These are phyloP conservation scores for Plebejus melissa DNA, from an alignment of 2,888 invertebrate genomes.

Conservation along the genomic window DNA sequence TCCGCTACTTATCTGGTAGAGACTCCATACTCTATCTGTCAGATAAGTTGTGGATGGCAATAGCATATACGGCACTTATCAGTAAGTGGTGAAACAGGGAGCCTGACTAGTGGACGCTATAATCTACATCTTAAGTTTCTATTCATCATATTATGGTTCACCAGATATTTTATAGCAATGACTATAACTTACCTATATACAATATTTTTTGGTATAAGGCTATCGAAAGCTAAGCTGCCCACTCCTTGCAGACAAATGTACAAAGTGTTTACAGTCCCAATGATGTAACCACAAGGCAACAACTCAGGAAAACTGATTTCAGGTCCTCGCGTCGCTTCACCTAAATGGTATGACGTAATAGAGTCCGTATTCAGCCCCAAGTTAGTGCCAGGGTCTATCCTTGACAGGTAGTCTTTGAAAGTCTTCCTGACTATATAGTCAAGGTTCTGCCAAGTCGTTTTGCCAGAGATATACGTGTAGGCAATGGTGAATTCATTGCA, in stretches of 20 bases:
- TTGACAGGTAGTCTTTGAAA: slow-evolving; percentile 95
- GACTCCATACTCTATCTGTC: too few relatives aligned
- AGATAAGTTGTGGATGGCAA: too few relatives aligned
- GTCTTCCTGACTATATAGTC: slow-evolving; percentile 94
- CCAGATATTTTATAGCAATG: too few relatives aligned
- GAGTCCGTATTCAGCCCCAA: slow-evolving; percentile 91
- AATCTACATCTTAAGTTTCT: too few relatives aligned
- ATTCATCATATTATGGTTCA: too few relatives aligned
- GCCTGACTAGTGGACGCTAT: too few relatives aligned
- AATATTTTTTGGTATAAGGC: slow-evolving; percentile 96
- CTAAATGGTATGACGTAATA: slow-evolving; percentile 95
- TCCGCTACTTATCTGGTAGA: too few relatives aligned
- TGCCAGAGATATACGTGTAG: slow-evolving; percentile 92
- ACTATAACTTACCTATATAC: slow-evolving; percentile 84
- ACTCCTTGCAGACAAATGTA: slow-evolving; percentile 94
- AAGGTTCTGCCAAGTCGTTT: slow-evolving; percentile 96
- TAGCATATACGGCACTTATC: too few relatives aligned
- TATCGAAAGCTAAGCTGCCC: slow-evolving; percentile 94
- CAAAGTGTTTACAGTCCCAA: slow-evolving; percentile 91
- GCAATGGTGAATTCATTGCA: slow-evolving; percentile 91
- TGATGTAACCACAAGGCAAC: slow-evolving; percentile 94
- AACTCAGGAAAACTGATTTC: slow-evolving; percentile 92
- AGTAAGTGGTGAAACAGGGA: too few relatives aligned
- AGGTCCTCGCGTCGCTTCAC: slow-evolving; percentile 90
- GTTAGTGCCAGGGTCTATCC: slow-evolving; percentile 95